Conservation (phyloP, 2,113 vertebrate genomes). For the Tragelaphus scriptus region DNA sequence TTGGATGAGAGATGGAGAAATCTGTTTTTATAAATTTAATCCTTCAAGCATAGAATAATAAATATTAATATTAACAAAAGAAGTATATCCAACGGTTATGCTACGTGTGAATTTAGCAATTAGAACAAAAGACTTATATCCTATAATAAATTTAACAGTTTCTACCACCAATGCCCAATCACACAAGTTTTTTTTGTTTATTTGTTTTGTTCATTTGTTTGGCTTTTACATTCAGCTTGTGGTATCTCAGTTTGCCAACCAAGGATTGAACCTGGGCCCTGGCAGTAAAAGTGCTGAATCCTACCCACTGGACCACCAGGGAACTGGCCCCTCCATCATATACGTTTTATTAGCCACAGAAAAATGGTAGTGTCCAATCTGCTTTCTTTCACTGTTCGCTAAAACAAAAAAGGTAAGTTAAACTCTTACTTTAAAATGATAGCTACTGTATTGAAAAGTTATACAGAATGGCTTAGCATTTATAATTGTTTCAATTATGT, state of each 20-base stretch:
- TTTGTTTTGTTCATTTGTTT: neutral
- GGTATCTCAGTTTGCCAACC: neutral
- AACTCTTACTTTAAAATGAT: neutral
- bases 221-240: neutral
- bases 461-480: neutral
- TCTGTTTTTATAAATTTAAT: neutral
- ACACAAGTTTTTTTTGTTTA: neutral
- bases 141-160: neutral
- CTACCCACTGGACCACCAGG: neutral
- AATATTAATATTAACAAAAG: neutral
- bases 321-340: neutral
- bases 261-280: neutral
- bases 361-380: neutral
- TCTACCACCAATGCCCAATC: neutral
- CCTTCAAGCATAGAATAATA: neutral
- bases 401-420: neutral
- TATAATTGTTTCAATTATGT: neutral
- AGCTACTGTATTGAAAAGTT: neutral
- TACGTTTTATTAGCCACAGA: neutral
- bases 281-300: neutral
- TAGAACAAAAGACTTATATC: neutral
- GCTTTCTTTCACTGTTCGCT: neutral
- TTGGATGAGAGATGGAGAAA: neutral
- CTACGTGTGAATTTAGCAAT: neutral
- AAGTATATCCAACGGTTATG: neutral